Evolutionary conservation across 2,888 invertebrate genomes (phyloP), one percentile per base, ranked within the genome.

Genomic region (Opisthograptis luteolata): DNA sequence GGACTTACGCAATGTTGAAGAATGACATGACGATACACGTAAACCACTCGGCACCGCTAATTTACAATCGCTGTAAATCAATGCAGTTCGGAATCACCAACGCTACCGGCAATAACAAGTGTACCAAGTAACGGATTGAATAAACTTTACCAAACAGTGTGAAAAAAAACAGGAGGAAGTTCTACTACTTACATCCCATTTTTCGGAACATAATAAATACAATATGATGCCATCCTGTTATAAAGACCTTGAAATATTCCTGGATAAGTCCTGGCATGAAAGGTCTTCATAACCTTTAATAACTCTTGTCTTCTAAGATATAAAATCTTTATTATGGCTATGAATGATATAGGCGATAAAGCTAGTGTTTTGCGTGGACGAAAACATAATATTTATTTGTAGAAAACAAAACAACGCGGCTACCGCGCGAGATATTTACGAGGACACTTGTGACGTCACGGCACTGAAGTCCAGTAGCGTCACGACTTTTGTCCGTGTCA

Each of bases 351-450:
- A 62, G 55, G 47, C 48, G 51, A 69, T 66, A 65, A 61, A 67
- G 58, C 46, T 53, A 61, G 59, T 59, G 51, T 59, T 66, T 56
- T 49, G 52, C 43, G 51, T 60, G 52, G 63, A 67, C 64, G 58
- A 57, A 70, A 65, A 70, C 65, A 69, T 66, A n/a, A n/a, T n/a
- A 64, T 74, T 70, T 70, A 67, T 71, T 60, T 64, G 59, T 68
- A 67, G 70, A 68, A 67, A 66, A 70, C 60, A 65, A 68, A 61
- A 56, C 59, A 37, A n/a, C n/a, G 55, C 32, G 49, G 54, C 40
- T 58, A 58, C 56, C 54, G 37, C 55, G 52, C 50, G 58, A 67
- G 55, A 67, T 66, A 68, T 73, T 70, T 69, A 70, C 65, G 62
- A 64, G 64, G 54, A 58, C 51, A 57, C 51, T 61, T 57, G 60